These are phyloP conservation scores for Amitus sp. DNA, from an alignment of 2,888 invertebrate species.

Conservation along the genomic window DNA sequence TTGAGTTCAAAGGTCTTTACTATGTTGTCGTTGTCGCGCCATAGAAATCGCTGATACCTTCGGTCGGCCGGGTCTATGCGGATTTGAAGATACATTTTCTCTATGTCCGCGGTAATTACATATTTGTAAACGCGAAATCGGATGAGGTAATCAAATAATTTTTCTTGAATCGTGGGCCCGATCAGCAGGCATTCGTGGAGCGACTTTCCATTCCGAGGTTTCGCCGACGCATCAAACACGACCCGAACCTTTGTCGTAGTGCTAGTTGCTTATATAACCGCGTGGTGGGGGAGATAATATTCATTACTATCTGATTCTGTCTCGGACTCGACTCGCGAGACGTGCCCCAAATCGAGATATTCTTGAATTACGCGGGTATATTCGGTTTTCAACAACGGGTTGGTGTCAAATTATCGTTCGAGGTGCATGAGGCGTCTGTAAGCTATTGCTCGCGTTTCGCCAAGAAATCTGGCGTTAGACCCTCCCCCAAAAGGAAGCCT, in stretches of 20 bases:
- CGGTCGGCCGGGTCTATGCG: neutral
- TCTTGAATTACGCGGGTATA: slow-evolving; percentile 28
- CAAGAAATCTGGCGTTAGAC: slow-evolving; percentile 3
- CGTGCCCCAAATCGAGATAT: slow-evolving; percentile 25
- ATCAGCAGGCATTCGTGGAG: slow-evolving; percentile 24
- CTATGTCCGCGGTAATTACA: slow-evolving; percentile 6
- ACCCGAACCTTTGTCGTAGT: slow-evolving; percentile 23
- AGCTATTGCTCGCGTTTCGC: slow-evolving; percentile 28
- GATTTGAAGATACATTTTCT: slow-evolving; percentile 7
- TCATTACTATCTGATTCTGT: slow-evolving; percentile 13
- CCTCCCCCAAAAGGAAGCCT: slow-evolving; percentile 24
- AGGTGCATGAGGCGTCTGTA: slow-evolving; percentile 17
- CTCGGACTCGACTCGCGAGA: slow-evolving; percentile 15
- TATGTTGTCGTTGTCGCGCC: neutral
- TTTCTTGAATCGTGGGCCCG: slow-evolving; percentile 16
- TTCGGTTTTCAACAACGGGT: slow-evolving; percentile 19
- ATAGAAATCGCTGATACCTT: neutral
- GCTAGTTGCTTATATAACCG: slow-evolving; percentile 30
- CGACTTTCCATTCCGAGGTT: slow-evolving; percentile 12
- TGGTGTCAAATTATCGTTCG: slow-evolving; percentile 12
- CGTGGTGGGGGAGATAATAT: slow-evolving; percentile 36
- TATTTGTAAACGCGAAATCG: slow-evolving; percentile 6
- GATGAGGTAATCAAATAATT: neutral
- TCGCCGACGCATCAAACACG: neutral
- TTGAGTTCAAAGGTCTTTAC: slow-evolving; percentile 19